These are phyloP conservation scores for Euphonia xanthogaster DNA, from an alignment of 2,797 vertebrate species.

Conservation along the genomic window DNA sequence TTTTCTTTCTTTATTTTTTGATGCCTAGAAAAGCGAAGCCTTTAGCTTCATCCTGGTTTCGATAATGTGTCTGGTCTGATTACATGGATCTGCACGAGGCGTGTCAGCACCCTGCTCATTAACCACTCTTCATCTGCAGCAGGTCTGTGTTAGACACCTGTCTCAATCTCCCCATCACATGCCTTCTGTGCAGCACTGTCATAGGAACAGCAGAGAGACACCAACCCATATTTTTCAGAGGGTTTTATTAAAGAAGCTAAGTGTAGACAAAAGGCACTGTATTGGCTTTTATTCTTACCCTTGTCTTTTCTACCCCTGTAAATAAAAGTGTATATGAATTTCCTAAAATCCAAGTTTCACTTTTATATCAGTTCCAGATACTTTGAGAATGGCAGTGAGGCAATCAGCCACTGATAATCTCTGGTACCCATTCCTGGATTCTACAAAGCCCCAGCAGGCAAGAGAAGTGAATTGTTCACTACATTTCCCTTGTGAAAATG, in stretches of 20 bases:
- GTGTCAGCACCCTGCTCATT: constrained; percentile 42
- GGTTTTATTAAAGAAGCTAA: neutral
- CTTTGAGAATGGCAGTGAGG: neutral
- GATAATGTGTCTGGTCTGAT: neutral
- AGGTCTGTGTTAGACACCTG: constrained; percentile 48
- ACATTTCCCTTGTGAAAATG: neutral
- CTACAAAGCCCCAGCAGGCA: neutral
- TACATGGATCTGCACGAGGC: neutral
- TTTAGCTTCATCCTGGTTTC: constrained; percentile 14
- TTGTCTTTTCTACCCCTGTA: neutral
- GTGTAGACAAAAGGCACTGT: neutral
- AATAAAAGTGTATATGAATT: neutral
- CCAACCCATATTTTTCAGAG: neutral
- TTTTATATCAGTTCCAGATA: neutral
- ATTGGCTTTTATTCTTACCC: neutral
- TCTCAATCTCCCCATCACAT: neutral
- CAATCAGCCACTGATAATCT: neutral
- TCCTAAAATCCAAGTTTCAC: neutral
- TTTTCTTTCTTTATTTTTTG: neutral
- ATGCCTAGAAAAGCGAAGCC: neutral
- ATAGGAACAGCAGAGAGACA: constrained; percentile 15
- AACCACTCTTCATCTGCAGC: constrained; percentile 45
- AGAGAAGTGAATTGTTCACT: neutral
- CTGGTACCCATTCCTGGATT: neutral
- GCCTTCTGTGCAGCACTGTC: constrained; percentile 13